Evolutionary conservation across 2,888 invertebrate species (phyloP), one percentile per base, ranked within the genome.

Genomic region (Lottia gigantea): DNA sequence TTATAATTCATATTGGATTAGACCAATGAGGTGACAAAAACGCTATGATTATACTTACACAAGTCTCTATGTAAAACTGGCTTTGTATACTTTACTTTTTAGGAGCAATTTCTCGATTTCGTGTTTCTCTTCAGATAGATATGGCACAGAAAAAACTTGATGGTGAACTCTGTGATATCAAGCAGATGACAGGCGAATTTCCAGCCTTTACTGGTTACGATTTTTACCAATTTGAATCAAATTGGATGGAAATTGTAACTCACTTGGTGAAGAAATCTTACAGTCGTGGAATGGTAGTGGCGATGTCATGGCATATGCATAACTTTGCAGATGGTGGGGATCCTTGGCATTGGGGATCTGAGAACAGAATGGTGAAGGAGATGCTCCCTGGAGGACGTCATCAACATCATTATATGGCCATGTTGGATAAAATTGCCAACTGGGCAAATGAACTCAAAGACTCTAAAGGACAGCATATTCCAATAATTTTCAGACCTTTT

Each of bases 151-250:
- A 46, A 14, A 64, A 72, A 14, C n/a, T 45, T 25, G 40, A 15
- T 3, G 76, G 74, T 46, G 75, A 76, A n/a, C 70, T 76, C 2
- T 75, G 75, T 63, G 76, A 76, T 64, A 62, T 75, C 66, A 75
- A 73, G 40, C 66, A 66, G 14, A 45, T 75, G 31, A 74, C 71
- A n/a, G 74, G 75, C 12, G 71, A 76, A 61, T 75, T 75, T 64
- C 76, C 76, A 8, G 73, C 71, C 15, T 67, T 75, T n/a, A 66
- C 74, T 12, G 75, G 75, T 11, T 71, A 75, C 46, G 75, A 76
- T 46, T 45, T 75, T 19, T 66, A 71, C 15, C 64, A 66, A 65
- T 23, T 71, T 0, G 46, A 26, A 1, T 45, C 71, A 40, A 55
- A 62, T 40, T 49, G 64, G 16, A 26, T 46, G 19, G 46, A 55